phyloP scores from a whole-genome alignment of 2,797 vertebrate genomes.

The Dendrocincla fuliginosa region DNA sequence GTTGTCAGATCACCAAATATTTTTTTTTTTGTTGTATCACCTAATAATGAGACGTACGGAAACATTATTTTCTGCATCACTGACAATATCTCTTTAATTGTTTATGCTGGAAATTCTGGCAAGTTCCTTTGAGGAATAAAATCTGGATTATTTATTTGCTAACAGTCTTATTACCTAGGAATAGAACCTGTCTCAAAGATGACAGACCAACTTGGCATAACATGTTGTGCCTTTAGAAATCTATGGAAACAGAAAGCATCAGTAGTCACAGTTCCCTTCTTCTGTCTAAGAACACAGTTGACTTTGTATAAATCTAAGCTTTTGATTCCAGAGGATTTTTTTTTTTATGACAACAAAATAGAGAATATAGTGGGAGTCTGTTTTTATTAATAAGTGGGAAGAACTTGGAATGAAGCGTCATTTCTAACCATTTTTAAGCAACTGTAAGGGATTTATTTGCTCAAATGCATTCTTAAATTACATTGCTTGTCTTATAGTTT shows the following conservation, averaged over 20 bases:
- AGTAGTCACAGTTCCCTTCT: background rate
- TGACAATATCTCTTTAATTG: background rate
- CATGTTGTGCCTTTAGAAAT: background rate
- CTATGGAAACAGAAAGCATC: background rate
- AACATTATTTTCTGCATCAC: background rate
- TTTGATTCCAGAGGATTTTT: background rate
- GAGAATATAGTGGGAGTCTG: background rate
- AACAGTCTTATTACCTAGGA: background rate
- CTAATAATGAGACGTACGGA: background rate
- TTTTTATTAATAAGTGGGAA: background rate
- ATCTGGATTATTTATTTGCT: background rate
- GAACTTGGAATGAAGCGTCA: conserved; percentile 14
- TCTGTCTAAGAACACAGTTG: background rate
- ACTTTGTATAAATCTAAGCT: conserved; percentile 19
- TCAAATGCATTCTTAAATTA: conserved; percentile 43
- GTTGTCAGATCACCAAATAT: background rate
- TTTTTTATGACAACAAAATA: conserved; percentile 3
- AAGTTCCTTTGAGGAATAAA: background rate
- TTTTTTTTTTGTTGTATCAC: background rate
- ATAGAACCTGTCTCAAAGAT: background rate
- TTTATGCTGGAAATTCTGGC: background rate
- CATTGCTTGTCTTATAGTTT: conserved; percentile 20
- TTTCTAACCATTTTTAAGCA: conserved; percentile 32
- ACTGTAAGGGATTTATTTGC: conserved; percentile 38
- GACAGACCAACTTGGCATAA: background rate